These are phyloP conservation scores for Macrophya annulata DNA, from an alignment of 2,888 invertebrate species.

Conservation along the genomic window DNA sequence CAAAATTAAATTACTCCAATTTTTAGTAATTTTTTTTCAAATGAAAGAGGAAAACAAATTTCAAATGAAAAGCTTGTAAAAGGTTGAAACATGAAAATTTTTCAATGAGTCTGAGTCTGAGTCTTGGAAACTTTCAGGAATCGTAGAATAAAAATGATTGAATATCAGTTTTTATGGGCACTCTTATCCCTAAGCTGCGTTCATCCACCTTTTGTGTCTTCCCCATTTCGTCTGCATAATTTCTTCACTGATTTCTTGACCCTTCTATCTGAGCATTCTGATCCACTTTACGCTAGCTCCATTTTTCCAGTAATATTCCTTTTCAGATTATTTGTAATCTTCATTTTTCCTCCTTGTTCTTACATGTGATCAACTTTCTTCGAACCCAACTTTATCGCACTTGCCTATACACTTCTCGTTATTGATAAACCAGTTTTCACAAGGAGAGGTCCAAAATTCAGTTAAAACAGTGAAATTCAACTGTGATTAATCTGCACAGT, in stretches of 20 bases:
- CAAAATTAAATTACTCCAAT: not conserved
- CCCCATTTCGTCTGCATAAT: not conserved
- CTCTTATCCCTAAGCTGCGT: no score
- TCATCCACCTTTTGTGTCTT: no score
- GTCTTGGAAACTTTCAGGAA: not conserved
- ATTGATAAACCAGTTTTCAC: not conserved
- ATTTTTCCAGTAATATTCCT: no score
- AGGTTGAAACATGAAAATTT: not conserved
- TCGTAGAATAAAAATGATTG: not conserved
- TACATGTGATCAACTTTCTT: not conserved
- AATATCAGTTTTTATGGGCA: not conserved
- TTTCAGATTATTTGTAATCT: no score
- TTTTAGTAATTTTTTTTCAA: not conserved
- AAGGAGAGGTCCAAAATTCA: not conserved
- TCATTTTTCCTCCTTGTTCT: not conserved
- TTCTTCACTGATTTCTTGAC: not conserved
- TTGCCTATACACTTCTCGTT: not conserved
- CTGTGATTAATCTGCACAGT: not conserved
- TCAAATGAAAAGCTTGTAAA: not conserved
- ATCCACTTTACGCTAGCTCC: no score
- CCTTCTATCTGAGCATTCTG: not conserved
- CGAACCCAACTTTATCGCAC: not conserved
- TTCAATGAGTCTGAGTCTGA: no score
- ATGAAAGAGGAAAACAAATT: not conserved
- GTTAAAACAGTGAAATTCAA: not conserved